These are phyloP conservation scores for Thereva unica DNA, from an alignment of 2,888 invertebrate genomes.

Conservation along the genomic window DNA sequence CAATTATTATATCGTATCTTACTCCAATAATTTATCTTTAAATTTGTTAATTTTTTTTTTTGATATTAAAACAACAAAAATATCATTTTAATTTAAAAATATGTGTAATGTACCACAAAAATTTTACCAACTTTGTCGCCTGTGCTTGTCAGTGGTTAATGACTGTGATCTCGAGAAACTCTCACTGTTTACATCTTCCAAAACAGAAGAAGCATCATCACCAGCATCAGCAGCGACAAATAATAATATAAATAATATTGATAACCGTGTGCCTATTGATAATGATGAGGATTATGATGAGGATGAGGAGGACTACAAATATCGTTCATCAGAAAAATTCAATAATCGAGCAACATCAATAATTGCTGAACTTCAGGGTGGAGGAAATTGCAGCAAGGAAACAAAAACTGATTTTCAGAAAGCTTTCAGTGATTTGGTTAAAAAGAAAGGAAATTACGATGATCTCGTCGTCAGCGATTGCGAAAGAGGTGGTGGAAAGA, in stretches of 20 bases:
- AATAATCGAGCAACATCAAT: too few relatives aligned
- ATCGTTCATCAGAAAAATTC: too few relatives aligned
- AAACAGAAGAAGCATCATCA: constrained; percentile 8
- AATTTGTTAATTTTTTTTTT: constrained; percentile 21
- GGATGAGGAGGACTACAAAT: too few relatives aligned
- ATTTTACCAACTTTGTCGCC: constrained; percentile 91
- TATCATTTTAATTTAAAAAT: constrained; percentile 59
- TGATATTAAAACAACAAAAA: too few relatives aligned
- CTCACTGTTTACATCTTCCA: constrained; percentile 50
- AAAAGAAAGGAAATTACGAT: constrained; percentile 8
- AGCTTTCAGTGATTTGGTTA: constrained; percentile 18
- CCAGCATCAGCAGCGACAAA: constrained; percentile 23
- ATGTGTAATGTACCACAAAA: constrained; percentile 91
- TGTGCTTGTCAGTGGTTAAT: constrained; percentile 83
- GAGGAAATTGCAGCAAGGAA: constrained; percentile 13
- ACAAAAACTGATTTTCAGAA: constrained; percentile 17
- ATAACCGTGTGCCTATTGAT: constrained; percentile 1
- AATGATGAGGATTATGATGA: too few relatives aligned
- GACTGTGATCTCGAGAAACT: constrained; percentile 74
- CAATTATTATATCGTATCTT: constrained; percentile 24
- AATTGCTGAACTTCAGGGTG: too few relatives aligned
- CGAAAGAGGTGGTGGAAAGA: constrained; percentile 43
- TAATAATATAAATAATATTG: constrained; percentile 27
- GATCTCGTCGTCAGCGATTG: constrained; percentile 37
- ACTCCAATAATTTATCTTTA: constrained; percentile 17